A percentile compares a stretch with the other conserved stretches of the same genome.
Evolutionary conservation across 2,888 invertebrate genomes (phyloP).

Genomic region (Miltochrista miniata): DNA sequence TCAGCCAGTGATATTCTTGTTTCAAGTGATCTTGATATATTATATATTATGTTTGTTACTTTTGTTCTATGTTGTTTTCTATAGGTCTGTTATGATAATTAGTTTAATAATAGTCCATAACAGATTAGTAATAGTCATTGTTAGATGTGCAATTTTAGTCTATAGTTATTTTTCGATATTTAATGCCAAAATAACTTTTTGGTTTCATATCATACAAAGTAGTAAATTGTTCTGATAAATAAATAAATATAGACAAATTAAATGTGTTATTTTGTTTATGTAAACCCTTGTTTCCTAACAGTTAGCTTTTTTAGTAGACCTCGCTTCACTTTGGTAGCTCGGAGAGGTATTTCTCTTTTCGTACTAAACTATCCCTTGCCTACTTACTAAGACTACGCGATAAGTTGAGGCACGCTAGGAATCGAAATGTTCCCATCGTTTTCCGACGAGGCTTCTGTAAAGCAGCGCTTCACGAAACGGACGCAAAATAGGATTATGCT

Average conservation of each 20-base stretch:
- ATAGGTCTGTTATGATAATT: constrained; percentile 50
- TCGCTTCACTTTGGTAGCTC: no score
- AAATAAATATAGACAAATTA: constrained; percentile 56
- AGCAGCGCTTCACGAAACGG: no score
- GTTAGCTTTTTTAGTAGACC: not conserved
- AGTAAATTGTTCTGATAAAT: constrained; percentile 78
- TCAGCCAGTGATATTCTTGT: constrained; percentile 53
- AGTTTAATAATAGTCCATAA: constrained; percentile 31
- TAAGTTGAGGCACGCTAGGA: no score
- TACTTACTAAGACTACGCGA: no score
- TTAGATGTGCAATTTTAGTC: constrained; percentile 79
- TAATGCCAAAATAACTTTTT: constrained; percentile 73
- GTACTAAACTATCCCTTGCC: no score
- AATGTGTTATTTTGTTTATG: constrained; percentile 27
- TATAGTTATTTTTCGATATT: constrained; percentile 63
- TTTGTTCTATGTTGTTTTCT: constrained; percentile 39
- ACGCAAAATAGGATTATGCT: no score
- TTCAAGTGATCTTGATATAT: constrained; percentile 50
- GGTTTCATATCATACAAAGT: constrained; percentile 76
- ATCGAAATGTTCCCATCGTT: no score
- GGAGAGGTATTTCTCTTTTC: no score
- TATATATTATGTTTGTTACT: constrained; percentile 28
- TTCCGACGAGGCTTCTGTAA: no score
- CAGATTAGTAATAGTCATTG: constrained; percentile 45
- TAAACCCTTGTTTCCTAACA: not conserved